Evolutionary conservation across 2,888 invertebrate genomes (phyloP).

Genomic region (Leptinotarsa haldemani): DNA sequence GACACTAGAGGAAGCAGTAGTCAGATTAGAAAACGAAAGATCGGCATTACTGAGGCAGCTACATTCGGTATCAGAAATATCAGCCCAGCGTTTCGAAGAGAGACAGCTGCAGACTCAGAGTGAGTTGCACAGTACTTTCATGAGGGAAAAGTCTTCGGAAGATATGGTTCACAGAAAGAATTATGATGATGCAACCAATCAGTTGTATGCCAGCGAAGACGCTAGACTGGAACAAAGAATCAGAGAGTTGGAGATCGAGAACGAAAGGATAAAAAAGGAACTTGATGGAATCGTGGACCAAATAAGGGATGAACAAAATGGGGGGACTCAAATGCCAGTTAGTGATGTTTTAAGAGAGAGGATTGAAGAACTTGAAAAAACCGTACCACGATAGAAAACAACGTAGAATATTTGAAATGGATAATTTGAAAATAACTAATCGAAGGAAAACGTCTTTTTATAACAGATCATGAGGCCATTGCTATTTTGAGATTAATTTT

Average conservation of each 20-base stretch:
- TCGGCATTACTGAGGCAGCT: conserved; percentile 37
- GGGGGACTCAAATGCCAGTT: conserved; percentile 28
- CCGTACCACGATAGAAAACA: conserved; percentile 11
- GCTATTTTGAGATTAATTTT: not conserved
- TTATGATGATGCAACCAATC: conserved; percentile 50
- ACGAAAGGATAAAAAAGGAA: conserved; percentile 46
- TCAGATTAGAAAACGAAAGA: conserved; percentile 43
- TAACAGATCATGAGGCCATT: no score
- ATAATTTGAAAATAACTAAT: not conserved
- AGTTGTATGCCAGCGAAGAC: conserved; percentile 47
- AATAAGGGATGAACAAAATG: conserved; percentile 34
- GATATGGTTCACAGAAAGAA: conserved; percentile 30
- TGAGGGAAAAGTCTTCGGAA: conserved; percentile 44
- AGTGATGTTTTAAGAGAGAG: conserved; percentile 32
- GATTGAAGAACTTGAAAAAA: conserved; percentile 37
- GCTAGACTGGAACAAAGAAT: conserved; percentile 47
- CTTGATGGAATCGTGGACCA: conserved; percentile 40
- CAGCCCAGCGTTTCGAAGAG: conserved; percentile 34
- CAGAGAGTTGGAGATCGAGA: conserved; percentile 49
- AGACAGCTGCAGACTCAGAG: conserved; percentile 36
- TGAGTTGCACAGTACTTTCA: conserved; percentile 43
- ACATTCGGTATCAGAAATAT: conserved; percentile 39
- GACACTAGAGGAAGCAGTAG: conserved; percentile 35
- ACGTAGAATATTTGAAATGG: not conserved
- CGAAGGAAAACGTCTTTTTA: not conserved